phyloP scores from a whole-genome alignment of 2,797 vertebrate species.

The Okamejei kenojei region DNA sequence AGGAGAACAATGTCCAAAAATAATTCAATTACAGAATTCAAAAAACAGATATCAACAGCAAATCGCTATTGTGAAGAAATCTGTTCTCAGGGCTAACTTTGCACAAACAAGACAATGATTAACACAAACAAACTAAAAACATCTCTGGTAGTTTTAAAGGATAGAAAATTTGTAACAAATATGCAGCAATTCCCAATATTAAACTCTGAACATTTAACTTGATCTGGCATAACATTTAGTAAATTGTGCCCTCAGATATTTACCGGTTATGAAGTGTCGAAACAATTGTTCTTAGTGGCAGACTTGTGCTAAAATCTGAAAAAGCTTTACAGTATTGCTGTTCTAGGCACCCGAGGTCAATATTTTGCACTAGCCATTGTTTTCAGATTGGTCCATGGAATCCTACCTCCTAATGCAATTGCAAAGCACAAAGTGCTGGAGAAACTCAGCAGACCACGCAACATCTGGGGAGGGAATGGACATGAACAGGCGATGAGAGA shows the following conservation, averaged over 20 bases:
- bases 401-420: neutral
- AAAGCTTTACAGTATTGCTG: neutral
- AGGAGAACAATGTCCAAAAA: neutral
- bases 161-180: neutral
- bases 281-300: neutral
- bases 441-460: no score
- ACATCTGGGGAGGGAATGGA: no score
- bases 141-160: neutral
- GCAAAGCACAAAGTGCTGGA: no score
- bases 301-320: neutral
- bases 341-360: neutral
- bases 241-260: neutral
- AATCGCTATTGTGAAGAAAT: neutral
- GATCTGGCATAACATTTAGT: neutral
- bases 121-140: neutral
- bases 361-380: neutral
- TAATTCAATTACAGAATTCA: neutral
- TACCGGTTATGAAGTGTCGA: neutral
- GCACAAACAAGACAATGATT: neutral
- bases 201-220: neutral
- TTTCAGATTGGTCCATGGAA: neutral
- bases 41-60: neutral
- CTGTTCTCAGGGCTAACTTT: neutral
- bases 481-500: no score
- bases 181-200: neutral